Conservation (phyloP, 2,113 vertebrate genomes). For the Atherinomorus stipes region DNA sequence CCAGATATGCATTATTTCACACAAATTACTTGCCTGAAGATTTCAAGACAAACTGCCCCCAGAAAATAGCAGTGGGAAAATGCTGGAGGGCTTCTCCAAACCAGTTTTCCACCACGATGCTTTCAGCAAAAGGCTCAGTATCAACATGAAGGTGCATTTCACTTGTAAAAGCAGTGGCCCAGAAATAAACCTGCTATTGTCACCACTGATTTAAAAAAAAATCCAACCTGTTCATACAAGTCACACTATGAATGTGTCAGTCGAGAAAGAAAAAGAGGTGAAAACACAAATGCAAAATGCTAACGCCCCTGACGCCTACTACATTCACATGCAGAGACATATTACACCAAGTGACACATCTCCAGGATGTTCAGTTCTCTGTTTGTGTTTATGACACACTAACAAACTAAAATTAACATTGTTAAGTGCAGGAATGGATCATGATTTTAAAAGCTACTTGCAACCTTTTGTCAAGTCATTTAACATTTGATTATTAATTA, state of each 20-base stretch:
- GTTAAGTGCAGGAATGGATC: too few species aligned
- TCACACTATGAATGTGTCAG: neutral
- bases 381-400: neutral
- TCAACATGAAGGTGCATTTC: slow-evolving; percentile 39
- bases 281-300: slow-evolving; percentile 22
- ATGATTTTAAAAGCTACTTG: too few species aligned
- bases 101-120: slow-evolving; percentile 41
- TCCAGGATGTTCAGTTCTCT: slow-evolving; percentile 29
- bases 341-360: neutral
- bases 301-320: neutral
- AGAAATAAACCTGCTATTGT: slow-evolving; percentile 52
- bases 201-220: neutral
- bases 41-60: slow-evolving; percentile 13
- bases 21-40: too few species aligned
- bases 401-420: too few species aligned
- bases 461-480: too few species aligned
- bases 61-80: slow-evolving; percentile 41
- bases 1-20: too few species aligned
- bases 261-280: neutral
- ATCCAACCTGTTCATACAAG: slow-evolving; percentile 55
- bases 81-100: slow-evolving; percentile 44
- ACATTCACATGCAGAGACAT: neutral
- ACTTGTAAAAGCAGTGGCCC: slow-evolving; percentile 27
- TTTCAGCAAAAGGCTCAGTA: neutral
- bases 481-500: too few species aligned